Evolutionary conservation across 1,140 invertebrate species (phyloP).

Genomic region (Pristionchus pacificus): DNA sequence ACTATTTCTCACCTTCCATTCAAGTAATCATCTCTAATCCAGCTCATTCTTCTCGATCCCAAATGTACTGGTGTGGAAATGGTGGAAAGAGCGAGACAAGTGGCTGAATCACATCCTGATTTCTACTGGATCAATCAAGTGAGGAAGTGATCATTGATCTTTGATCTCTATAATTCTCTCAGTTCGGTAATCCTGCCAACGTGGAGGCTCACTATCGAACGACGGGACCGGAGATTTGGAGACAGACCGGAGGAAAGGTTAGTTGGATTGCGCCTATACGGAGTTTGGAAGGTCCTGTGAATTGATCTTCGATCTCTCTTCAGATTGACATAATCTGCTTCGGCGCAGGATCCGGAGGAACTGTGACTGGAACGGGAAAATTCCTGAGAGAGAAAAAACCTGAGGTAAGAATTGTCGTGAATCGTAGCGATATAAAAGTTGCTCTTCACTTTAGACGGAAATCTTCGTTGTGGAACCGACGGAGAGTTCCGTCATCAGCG

Average conservation of each 20-base stretch:
- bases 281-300: background rate
- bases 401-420: conserved; percentile 14
- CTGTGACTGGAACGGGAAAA: conserved; percentile 32
- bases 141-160: background rate
- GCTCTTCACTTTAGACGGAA: too few relatives aligned
- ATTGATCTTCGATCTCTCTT: background rate
- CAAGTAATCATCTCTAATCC: conserved; percentile 46
- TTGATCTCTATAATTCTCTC: background rate
- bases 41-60: conserved; percentile 34
- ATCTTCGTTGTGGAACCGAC: conserved; percentile 21
- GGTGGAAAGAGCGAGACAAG: conserved; percentile 21
- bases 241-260: conserved; percentile 34
- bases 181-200: conserved; percentile 34
- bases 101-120: conserved; percentile 26
- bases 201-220: conserved; percentile 30
- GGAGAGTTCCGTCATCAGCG: conserved; percentile 31
- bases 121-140: conserved; percentile 21
- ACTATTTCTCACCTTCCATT: conserved; percentile 47
- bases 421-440: background rate
- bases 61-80: conserved; percentile 10
- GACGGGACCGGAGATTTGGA: conserved; percentile 40
- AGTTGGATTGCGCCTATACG: too few relatives aligned
- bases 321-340: conserved; percentile 22
- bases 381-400: conserved; percentile 37
- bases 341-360: conserved; percentile 37